A percentile compares a stretch with the other conserved stretches of the same genome.
Evolutionary conservation across 2,797 vertebrate genomes (phyloP).

Genomic region (Propithecus deckenii): DNA sequence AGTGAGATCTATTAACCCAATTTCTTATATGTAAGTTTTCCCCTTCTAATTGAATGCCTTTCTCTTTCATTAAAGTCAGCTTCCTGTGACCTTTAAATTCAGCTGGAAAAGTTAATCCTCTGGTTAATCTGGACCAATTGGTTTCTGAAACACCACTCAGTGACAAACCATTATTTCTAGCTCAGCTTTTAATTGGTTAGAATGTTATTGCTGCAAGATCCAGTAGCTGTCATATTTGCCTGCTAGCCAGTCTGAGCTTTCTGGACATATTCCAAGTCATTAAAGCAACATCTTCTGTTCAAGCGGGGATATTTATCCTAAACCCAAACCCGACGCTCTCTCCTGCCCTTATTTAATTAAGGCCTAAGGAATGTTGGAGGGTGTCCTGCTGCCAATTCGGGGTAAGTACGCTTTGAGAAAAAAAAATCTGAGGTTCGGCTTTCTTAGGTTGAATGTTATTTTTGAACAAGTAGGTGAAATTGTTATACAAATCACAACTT

Average conservation of each 20-base stretch:
- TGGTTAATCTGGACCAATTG: constrained; percentile 88
- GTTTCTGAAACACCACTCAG: constrained; percentile 85
- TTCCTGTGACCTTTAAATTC: constrained; percentile 87
- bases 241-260: constrained; percentile 85
- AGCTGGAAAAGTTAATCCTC: constrained; percentile 86
- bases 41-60: constrained; percentile 84
- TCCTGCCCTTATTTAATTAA: constrained; percentile 85
- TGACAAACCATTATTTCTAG: constrained; percentile 88
- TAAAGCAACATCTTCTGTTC: constrained; percentile 86
- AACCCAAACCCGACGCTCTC: constrained; percentile 80
- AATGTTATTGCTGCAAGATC: constrained; percentile 86
- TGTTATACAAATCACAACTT: constrained; percentile 78
- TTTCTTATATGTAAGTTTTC: constrained; percentile 81
- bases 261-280: constrained; percentile 88
- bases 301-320: constrained; percentile 85
- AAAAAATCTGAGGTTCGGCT: constrained; percentile 57
- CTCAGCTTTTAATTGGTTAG: constrained; percentile 88
- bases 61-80: constrained; percentile 84
- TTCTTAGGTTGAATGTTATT: constrained; percentile 77
- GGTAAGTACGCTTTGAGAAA: constrained; percentile 65
- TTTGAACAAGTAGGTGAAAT: constrained; percentile 80
- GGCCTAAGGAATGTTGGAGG: constrained; percentile 81
- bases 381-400: constrained; percentile 73
- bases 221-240: constrained; percentile 87
- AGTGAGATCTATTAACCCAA: constrained; percentile 84